Base-by-base conservation (phyloP, 35 echinoderm and acorn worm species). In the Ophioderma brevispina region DNA sequence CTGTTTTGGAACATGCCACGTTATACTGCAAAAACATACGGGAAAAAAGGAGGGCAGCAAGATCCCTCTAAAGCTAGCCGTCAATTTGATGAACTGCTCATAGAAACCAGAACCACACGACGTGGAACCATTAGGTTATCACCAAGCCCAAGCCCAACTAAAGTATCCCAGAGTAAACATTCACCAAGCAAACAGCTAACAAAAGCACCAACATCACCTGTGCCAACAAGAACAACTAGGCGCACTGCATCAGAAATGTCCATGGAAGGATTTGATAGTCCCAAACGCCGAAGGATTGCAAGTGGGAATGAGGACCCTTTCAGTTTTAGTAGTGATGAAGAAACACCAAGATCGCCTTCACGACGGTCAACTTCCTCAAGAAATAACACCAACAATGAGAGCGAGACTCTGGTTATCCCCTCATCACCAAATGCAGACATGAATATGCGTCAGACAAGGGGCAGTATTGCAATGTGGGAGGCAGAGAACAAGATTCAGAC, bases 251-350 rank as follows among this genome's bases (percentile, higher is more conserved):
- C 55, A 34, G 79, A 36, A 64, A 41, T 79, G 40, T 42, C 77
- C 30, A 82, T 91, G 3, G 82, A 78, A 19, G 43, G 63, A 23
- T 64, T 91, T 13, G 49, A 35, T 32, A 91, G 82, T 55, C 90
- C 90, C 33, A 91, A 91, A 42, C 59, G 90, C 0, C 39, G 90
- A 25, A 84, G 90, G 42, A 35, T 84, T 17, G 82, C 82, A 1
- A 91, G 90, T 38, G 77, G 90, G 13, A 86, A 35, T 23, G 90
- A 91, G 52, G 90, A 91, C 38, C 90, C 90, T 6, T 91, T 91
- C 50, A 91, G 76, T 40, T 91, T 91, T 36, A 91, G 90, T 52
- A 91, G 90, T 56, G 90, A 91, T 39, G 90, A 91, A 59, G 90
- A 91, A 36, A 84, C 83, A 31, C 76, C 90, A 49, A 80, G 83